Conservation (phyloP, 2,797 vertebrate species). For the Neopelma chrysocephalum region DNA sequence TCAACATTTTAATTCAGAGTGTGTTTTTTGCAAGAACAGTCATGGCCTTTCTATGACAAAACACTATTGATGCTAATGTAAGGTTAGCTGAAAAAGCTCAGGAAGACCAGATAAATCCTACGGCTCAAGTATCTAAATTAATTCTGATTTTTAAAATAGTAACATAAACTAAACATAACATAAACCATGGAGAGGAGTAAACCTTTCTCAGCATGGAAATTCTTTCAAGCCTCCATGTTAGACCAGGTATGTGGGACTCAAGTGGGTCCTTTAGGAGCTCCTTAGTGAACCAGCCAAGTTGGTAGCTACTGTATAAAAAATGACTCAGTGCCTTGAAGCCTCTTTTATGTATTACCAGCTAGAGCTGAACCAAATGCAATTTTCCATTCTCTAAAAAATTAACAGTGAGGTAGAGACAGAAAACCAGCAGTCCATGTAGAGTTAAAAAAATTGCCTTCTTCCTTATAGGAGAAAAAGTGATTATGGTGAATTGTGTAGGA, state of each 20-base stretch:
- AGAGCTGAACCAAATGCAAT: neutral
- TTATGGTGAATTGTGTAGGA: constrained; percentile 42
- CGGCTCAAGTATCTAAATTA: neutral
- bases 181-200: neutral
- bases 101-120: neutral
- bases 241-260: neutral
- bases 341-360: neutral
- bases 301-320: neutral
- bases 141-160: neutral
- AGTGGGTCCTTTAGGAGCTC: neutral
- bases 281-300: neutral
- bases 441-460: neutral
- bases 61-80: neutral
- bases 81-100: neutral
- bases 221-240: neutral
- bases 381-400: constrained; percentile 1
- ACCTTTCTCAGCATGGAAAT: neutral
- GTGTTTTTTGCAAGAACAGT: neutral
- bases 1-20: neutral
- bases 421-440: neutral
- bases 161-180: neutral
- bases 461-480: neutral
- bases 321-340: neutral
- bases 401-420: neutral
- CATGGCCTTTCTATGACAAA: neutral